These are phyloP conservation scores for Capreolus pygargus DNA, from an alignment of 2,113 vertebrate genomes.

Conservation along the genomic window DNA sequence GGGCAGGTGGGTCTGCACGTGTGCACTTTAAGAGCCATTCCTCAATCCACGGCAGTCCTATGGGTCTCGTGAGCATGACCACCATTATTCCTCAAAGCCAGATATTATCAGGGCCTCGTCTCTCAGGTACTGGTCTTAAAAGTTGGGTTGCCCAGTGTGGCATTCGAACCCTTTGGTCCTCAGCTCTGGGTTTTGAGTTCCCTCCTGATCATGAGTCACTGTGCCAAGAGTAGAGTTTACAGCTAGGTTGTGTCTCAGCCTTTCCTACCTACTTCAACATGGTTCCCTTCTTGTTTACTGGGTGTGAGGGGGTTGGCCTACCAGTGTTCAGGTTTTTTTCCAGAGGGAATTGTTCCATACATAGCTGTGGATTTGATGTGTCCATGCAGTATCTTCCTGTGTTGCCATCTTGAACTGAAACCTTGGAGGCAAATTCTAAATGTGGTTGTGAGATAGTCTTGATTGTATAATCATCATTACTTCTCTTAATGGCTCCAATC, in stretches of 20 bases:
- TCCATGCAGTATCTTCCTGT: not conserved
- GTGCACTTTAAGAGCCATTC: not conserved
- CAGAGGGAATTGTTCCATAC: not conserved
- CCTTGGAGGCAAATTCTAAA: not conserved
- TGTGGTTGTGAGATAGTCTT: not conserved
- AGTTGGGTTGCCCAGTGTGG: not conserved
- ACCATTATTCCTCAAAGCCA: not conserved
- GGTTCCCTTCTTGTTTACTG: not conserved
- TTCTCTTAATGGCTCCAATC: not conserved
- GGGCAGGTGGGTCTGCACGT: not conserved
- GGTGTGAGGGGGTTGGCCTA: not conserved
- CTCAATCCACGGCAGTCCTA: not conserved
- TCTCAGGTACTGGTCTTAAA: not conserved
- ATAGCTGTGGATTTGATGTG: not conserved
- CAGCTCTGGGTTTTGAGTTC: not conserved
- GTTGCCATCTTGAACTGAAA: not conserved
- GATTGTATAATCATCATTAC: not conserved
- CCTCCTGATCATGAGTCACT: not conserved
- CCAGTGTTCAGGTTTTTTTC: not conserved
- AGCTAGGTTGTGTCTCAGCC: not conserved
- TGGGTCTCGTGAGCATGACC: fast-evolving
- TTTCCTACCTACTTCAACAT: not conserved
- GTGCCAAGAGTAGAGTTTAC: not conserved
- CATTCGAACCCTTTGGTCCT: not conserved
- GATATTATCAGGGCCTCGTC: not conserved